These are phyloP conservation scores for Peromyscus polionotus DNA, from an alignment of 2,113 vertebrate genomes.

Conservation along the genomic window DNA sequence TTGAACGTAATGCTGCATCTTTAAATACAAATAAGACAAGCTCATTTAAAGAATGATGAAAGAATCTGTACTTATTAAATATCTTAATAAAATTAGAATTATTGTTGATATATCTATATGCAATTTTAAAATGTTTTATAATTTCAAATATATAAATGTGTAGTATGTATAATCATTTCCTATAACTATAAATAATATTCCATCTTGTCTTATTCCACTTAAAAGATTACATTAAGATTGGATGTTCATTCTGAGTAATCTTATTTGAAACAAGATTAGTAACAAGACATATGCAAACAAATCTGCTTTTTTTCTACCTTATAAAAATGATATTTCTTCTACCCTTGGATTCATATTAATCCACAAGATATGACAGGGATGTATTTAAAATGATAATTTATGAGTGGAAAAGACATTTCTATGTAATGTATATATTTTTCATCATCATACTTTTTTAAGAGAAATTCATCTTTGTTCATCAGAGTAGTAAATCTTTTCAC, in stretches of 20 bases:
- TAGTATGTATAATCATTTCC: background rate
- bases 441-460: background rate
- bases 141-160: background rate
- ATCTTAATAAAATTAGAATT: background rate
- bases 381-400: slow-evolving; percentile 15
- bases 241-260: background rate
- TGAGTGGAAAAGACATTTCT: background rate
- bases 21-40: slow-evolving; percentile 4
- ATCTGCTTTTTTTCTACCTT: background rate
- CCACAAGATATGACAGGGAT: background rate
- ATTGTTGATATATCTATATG: background rate
- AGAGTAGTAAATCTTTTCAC: background rate
- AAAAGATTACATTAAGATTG: background rate
- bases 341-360: background rate
- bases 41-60: background rate
- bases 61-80: background rate
- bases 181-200: background rate
- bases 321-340: background rate
- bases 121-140: slow-evolving; percentile 9
- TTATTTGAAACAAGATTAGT: background rate
- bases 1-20: background rate
- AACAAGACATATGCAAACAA: background rate
- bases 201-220: background rate
- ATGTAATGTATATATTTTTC: background rate
- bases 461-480: background rate